A percentile compares a stretch with the other conserved stretches of the same genome.
Evolutionary conservation across 2,888 invertebrate genomes (phyloP).

Genomic region (Eupithecia subfuscata): DNA sequence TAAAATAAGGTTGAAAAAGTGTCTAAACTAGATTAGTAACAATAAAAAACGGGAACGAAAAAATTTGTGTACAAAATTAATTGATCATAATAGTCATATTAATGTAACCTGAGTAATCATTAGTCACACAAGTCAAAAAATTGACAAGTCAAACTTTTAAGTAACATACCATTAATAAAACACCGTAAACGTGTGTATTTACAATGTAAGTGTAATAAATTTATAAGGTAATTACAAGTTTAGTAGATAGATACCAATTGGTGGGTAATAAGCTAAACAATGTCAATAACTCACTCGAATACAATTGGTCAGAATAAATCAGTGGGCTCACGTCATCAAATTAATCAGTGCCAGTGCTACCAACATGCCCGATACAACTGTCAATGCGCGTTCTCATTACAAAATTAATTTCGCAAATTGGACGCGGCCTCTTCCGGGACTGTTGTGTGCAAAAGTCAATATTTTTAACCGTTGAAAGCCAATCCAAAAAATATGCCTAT

Average conservation of each 20-base stretch:
- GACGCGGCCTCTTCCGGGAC: constrained; percentile 41
- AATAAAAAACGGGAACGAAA: no score
- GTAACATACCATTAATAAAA: no score
- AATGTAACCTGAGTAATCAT: no score
- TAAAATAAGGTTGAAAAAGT: no score
- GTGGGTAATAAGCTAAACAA: constrained; percentile 3
- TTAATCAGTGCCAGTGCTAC: constrained; percentile 21
- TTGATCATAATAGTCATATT: no score
- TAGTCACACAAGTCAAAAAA: no score
- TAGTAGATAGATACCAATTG: background rate
- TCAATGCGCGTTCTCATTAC: constrained; percentile 44
- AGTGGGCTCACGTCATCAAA: constrained; percentile 16
- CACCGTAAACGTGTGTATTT: background rate
- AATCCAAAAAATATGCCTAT: background rate
- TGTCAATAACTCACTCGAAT: constrained; percentile 12
- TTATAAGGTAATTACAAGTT: background rate
- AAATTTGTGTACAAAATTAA: no score
- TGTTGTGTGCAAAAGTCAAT: constrained; percentile 42
- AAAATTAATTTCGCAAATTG: constrained; percentile 51
- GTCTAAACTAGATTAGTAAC: no score
- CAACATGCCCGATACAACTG: constrained; percentile 36
- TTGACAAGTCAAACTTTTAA: no score
- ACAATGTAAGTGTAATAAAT: background rate
- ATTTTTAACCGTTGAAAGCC: background rate
- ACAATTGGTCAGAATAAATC: constrained; percentile 23